A percentile compares a stretch with the other conserved stretches of the same genome.
Evolutionary conservation across 1,140 invertebrate genomes (phyloP).

Genomic region (Ephestia elutella): DNA sequence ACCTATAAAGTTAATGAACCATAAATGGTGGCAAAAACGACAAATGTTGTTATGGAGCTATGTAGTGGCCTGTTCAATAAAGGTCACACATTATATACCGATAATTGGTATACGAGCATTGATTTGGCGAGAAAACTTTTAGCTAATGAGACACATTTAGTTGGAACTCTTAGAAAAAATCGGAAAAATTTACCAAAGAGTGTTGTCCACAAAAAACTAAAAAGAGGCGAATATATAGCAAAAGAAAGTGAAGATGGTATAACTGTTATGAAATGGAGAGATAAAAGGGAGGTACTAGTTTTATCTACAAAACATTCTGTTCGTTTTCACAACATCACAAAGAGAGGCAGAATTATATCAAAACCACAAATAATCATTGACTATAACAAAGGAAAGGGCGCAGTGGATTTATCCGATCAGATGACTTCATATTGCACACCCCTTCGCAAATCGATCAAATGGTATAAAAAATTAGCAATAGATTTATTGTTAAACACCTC

Average conservation of each 20-base stretch:
- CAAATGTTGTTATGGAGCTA: slow-evolving; percentile 35
- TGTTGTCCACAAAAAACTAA: slow-evolving; percentile 47
- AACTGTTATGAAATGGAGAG: slow-evolving; percentile 59
- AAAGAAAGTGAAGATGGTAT: slow-evolving; percentile 52
- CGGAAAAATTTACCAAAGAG: slow-evolving; percentile 47
- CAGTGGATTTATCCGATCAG: slow-evolving; percentile 48
- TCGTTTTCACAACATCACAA: slow-evolving; percentile 17
- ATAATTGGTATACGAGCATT: slow-evolving; percentile 63
- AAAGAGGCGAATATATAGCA: slow-evolving; percentile 42
- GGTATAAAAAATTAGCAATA: slow-evolving; percentile 50
- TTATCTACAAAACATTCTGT: slow-evolving; percentile 51
- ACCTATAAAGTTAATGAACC: too few relatives aligned
- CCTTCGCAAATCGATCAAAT: slow-evolving; percentile 47
- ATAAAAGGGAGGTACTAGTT: slow-evolving; percentile 53
- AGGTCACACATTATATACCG: slow-evolving; percentile 46
- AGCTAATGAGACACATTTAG: slow-evolving; percentile 53
- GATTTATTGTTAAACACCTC: slow-evolving; percentile 41
- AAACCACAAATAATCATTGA: slow-evolving; percentile 38
- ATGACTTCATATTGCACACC: slow-evolving; percentile 40
- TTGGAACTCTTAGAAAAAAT: slow-evolving; percentile 58
- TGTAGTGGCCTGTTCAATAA: slow-evolving; percentile 28
- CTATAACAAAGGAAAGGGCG: slow-evolving; percentile 46
- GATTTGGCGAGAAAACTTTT: slow-evolving; percentile 46
- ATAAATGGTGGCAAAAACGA: too few relatives aligned
- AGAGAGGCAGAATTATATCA: background rate